Base-by-base conservation (phyloP, 2,113 vertebrate genomes). In the Alouatta palliata region DNA sequence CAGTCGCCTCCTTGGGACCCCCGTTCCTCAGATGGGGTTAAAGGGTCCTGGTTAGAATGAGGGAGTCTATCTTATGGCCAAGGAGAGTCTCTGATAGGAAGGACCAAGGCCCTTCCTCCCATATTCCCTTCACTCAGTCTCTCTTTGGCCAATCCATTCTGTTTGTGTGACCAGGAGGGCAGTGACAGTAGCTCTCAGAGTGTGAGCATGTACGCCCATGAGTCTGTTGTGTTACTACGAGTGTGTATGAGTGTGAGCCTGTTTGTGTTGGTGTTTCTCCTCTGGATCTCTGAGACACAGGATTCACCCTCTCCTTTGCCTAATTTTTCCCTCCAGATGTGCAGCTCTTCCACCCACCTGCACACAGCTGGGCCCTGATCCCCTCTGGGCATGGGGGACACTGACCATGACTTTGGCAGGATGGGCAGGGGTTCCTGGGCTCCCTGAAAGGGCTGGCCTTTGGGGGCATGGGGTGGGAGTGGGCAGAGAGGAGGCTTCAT, bases 151-250 rank as follows among this genome's bases (percentile, higher is more conserved):
- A 20, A 61, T 75, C 75, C 79, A 14, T 88, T 87, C 92, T 73
- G 4, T 91, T 77, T 92, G 90, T 43, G 92, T 90, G 84, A 85
- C 95, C 79, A 73, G 81, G 90, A 21, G 52, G 85, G 81, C 84
- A 43, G 90, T 70, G 87, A 37, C 66, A 76, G 77, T 35, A 2
- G 4, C 76, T 82, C 58, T 14, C 64, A 25, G 90, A 66, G 71
- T 83, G 81, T 79, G 79, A 73, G 94, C 87, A 21, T 23, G 32
- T 81, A 9, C n/a, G 81, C 52, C 76, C 40, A 0, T 43, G 40
- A 71, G 93, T 32, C 23, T n/a, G 45, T 16, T 37, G 80, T 30
- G 88, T 58, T 27, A 70, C 49, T 54, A 20, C 19, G 43, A 47
- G 45, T 19, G 43, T 77, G 43, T 47, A 32, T 77, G 83, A 47